Evolutionary conservation across 2,797 vertebrate genomes (phyloP), one percentile per base, ranked within the genome.

Genomic region (Lepilemur septentrionalis): DNA sequence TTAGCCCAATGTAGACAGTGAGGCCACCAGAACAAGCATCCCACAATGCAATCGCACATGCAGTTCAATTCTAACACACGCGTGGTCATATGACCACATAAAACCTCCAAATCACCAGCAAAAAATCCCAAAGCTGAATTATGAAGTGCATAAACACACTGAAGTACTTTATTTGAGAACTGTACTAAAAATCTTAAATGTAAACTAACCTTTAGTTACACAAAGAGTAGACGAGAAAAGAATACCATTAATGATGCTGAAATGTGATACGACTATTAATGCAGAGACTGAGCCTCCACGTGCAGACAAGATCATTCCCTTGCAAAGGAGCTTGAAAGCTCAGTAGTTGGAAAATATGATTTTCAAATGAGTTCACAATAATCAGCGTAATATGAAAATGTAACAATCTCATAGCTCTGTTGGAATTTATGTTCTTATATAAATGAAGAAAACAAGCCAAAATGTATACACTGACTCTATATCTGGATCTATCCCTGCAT

Each of bases 401-500:
- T 28, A 82, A 22, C 70, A 52, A 70, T 88, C 88, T 90, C 67
- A 86, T 5, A 91, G 41, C 61, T 93, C 76, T 96, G 59, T 52
- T 92, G 93, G 28, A 67, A 97, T 93, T 15, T 61, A 84, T 22
- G 13, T 32, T 97, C 84, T 89, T 96, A 89, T 81, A 73, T 94
- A 91, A 81, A 95, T 55, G 43, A 79, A 95, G 85, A 79, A 97
- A 78, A 98, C 65, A 96, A 96, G 50, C 43, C 82, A 94, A 76
- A 96, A 96, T 97, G 96, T 91, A 97, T 57, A 93, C 50, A 48
- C 32, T 96, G 97, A 97, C 97, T 98, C 97, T 98, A 20, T 98
- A 98, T 98, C 98, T 98, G 98, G 98, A 98, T 98, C 96, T 76
- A 98, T 96, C 97, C 94, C 95, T 97, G 89, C 97, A 95, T 73